Evolutionary conservation across 2,888 invertebrate genomes (phyloP), one percentile per base, ranked within the genome.

Genomic region (Calameuta idolon): DNA sequence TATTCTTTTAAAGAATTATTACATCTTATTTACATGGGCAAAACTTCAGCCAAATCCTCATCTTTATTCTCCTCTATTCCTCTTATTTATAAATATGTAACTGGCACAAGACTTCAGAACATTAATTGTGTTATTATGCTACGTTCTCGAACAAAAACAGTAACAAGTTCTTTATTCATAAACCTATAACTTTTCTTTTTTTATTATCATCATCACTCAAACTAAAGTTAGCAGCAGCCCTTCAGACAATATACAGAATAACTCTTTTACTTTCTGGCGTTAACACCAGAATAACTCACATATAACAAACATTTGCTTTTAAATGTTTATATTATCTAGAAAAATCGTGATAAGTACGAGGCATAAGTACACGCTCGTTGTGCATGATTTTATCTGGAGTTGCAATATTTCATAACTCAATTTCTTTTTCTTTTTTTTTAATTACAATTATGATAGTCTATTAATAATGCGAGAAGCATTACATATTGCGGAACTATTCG

Each of bases 301-400:
- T 40, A 23, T 55, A 55, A 55, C 55, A 55, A 55, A 55, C 23
- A 55, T 55, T 55, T 55, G 0, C 9, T 23, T 71, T 30, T 23
- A 33, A 71, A 71, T 71, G 23, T 71, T 34, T 23, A 71, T 71
- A 71, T 71, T 71, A 71, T 71, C 23, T 31, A 71, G 23, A 11
- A 71, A 71, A 12, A 71, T 71, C 12, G 3, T 71, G 12, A 12
- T 71, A 71, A 55, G 23, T 55, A 55, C 55, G 55, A 55, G 55
- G 5, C 23, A 23, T 55, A 55, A 55, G 55, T 55, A 55, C 55
- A 55, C 55, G 55, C 55, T 55, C 55, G 23, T 55, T 55, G 55
- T 55, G 23, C 23, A 55, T 55, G 9, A 55, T 55, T 23, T 55
- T 55, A 55, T 23, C 23, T 23, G 23, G 55, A 23, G 2, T 9